phyloP scores from a whole-genome alignment of 2,797 vertebrate species.

The Taenioides sp. region DNA sequence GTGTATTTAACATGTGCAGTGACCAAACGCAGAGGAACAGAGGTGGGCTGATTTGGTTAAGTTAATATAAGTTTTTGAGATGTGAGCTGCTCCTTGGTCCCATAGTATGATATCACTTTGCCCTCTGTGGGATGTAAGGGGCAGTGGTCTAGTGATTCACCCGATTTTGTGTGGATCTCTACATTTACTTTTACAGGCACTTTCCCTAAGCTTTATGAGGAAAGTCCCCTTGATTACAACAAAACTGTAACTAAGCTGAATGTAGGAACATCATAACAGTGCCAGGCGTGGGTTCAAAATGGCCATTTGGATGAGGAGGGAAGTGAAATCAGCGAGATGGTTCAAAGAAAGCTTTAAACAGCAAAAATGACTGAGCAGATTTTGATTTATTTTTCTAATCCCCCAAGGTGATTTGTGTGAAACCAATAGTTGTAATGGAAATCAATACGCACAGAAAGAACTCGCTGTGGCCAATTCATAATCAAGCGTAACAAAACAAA shows the following conservation, averaged over 20 bases:
- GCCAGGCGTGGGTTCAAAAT: slow-evolving; percentile 64
- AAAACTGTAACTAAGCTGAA: slow-evolving; percentile 70
- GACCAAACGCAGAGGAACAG: slow-evolving; percentile 55
- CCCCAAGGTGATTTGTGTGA: slow-evolving; percentile 55
- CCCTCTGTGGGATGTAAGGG: slow-evolving; percentile 50
- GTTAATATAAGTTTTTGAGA: slow-evolving; percentile 51
- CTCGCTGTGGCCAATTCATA: slow-evolving; percentile 40
- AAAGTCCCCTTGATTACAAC: slow-evolving; percentile 69
- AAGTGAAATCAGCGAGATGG: slow-evolving; percentile 53
- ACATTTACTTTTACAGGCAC: slow-evolving; percentile 72
- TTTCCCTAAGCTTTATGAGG: slow-evolving; percentile 55
- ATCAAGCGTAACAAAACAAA: slow-evolving; percentile 54
- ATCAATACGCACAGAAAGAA: slow-evolving; percentile 48
- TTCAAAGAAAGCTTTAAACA: slow-evolving; percentile 61
- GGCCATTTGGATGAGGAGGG: slow-evolving; percentile 66
- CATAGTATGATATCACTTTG: slow-evolving; percentile 67
- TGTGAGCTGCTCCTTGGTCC: slow-evolving; percentile 46
- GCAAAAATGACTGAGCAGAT: slow-evolving; percentile 50
- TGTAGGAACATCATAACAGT: slow-evolving; percentile 67
- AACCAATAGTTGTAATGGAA: slow-evolving; percentile 60
- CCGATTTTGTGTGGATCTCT: slow-evolving; percentile 61
- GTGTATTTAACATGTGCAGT: slow-evolving; percentile 53
- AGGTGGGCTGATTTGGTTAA: slow-evolving; percentile 43
- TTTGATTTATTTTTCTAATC: slow-evolving; percentile 60
- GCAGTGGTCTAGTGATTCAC: slow-evolving; percentile 56